Base-by-base conservation (phyloP, 2,113 vertebrate genomes). In the Cranoglanis bouderius region DNA sequence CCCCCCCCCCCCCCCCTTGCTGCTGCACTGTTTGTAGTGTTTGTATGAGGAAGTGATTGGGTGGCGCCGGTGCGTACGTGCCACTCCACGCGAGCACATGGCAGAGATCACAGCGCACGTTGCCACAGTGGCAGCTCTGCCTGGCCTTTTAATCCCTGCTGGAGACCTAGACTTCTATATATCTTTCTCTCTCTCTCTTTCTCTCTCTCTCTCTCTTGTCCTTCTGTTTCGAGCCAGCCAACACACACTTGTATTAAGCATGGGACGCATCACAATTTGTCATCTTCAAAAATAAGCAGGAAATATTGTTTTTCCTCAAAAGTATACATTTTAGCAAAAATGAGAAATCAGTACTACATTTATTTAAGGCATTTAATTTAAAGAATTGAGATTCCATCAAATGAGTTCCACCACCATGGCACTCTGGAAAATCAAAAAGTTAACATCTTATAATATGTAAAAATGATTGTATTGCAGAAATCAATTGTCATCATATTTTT, bases 41-140 rank as follows among this genome's bases (percentile, higher is more conserved):
- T 51, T 46, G 38, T 85, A 51, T 88, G 90, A 87, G 90, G 88
- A 92, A 91, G 90, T 40, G 82, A 91, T 93, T 93, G 93, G 92
- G 93, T 91, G 89, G 82, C 84, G 90, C 78, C 85, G 29, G 77
- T 94, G 94, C 51, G 90, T 95, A 94, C 93, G 91, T 95, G 94
- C 92, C 0, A 86, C 88, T 92, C 86, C 67, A 81, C 81, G 87
- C 65, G n/a, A 93, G 91, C 90, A 83, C 81, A 70, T 90, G 85
- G 88, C 85, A 89, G 90, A 89, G 90, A 90, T 91, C 92, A 89
- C 89, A 59, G 90, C 84, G 88, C 89, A 90, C 92, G 90, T 93
- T 92, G 91, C 91, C 92, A 92, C 91, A 92, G 91, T 92, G 92
- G 91, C 91, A 80, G 61, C 90, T 72, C 65, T 90, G 88, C 90